Conservation (phyloP, 2,888 invertebrate species). For the Spilosoma lubricipeda region DNA sequence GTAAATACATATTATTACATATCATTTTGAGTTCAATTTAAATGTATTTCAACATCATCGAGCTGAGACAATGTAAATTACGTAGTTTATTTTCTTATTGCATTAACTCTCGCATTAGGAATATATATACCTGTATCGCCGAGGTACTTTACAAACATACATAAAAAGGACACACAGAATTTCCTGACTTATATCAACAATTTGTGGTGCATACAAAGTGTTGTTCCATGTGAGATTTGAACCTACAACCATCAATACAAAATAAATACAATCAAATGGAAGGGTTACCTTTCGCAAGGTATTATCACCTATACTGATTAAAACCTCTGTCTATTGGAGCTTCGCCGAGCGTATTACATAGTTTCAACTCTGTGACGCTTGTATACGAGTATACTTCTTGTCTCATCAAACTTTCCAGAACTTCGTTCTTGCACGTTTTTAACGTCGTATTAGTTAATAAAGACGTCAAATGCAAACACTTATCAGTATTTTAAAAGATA, state of each 20-base stretch:
- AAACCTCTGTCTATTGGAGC: neutral
- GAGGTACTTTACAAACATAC: too few species aligned
- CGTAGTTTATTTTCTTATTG: neutral
- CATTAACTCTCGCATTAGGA: neutral
- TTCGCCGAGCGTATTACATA: neutral
- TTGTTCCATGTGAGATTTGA: too few species aligned
- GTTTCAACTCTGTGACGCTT: neutral
- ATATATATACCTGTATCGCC: too few species aligned
- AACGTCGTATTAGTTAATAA: too few species aligned
- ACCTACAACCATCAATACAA: too few species aligned
- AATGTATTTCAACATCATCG: neutral
- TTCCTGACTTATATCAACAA: too few species aligned
- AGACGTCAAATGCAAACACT: neutral
- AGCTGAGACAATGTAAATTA: neutral
- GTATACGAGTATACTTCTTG: neutral
- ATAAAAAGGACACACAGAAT: too few species aligned
- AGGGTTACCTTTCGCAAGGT: neutral
- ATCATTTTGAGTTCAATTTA: too few species aligned
- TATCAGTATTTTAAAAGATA: neutral
- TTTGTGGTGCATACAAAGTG: too few species aligned
- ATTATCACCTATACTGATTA: neutral
- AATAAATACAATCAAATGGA: neutral
- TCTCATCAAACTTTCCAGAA: neutral
- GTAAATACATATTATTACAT: too few species aligned
- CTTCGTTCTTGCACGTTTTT: neutral